phyloP scores from a whole-genome alignment of 2,797 vertebrate genomes.

The Myotis planiceps region DNA sequence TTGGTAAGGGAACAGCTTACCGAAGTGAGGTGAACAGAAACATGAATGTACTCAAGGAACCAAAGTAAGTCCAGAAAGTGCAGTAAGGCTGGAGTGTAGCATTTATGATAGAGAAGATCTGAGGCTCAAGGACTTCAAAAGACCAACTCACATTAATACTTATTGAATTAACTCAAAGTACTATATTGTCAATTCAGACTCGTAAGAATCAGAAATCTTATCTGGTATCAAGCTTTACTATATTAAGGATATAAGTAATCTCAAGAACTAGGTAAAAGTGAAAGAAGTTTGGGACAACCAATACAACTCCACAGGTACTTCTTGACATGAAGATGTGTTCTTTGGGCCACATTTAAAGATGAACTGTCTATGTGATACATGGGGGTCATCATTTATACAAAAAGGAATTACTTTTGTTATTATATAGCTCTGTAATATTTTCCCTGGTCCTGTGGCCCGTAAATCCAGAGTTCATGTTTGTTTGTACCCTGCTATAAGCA shows the following conservation, averaged over 20 bases:
- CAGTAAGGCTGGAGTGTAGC: background rate
- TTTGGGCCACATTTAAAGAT: background rate
- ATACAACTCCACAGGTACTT: background rate
- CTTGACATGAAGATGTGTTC: background rate
- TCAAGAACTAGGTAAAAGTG: background rate
- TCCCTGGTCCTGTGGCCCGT: background rate
- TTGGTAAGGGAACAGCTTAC: background rate
- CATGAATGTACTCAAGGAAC: background rate
- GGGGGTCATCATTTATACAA: background rate
- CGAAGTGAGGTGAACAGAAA: background rate
- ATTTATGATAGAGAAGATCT: background rate
- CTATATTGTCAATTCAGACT: background rate
- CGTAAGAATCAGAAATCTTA: background rate
- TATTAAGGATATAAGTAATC: background rate
- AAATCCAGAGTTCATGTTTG: background rate
- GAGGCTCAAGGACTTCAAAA: background rate
- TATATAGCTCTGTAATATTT: background rate
- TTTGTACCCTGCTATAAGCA: background rate
- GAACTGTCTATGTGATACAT: background rate
- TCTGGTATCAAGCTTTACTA: background rate
- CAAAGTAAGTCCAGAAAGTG: background rate
- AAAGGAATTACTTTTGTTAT: background rate
- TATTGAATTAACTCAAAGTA: background rate
- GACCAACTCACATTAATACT: background rate
- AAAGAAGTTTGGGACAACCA: background rate